Percentiles rank a stretch among this genome's conserved stretches.
These are phyloP conservation scores for Euplagia quadripunctaria DNA, from an alignment of 2,888 invertebrate genomes.

Conservation along the genomic window DNA sequence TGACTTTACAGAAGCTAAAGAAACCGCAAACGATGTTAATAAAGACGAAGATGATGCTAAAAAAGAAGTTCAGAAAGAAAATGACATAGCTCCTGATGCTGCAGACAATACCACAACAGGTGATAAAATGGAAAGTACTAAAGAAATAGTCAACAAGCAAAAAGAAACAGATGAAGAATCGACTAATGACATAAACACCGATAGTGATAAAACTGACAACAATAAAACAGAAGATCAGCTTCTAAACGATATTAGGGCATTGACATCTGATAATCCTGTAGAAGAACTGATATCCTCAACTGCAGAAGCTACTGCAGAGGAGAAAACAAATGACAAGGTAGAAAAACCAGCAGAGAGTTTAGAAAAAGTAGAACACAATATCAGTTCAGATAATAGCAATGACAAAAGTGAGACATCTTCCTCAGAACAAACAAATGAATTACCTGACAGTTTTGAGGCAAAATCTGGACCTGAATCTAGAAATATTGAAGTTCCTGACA, in stretches of 20 bases:
- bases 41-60: neutral
- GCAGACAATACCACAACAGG: slow-evolving; percentile 5
- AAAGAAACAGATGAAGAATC: neutral
- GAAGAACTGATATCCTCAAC: neutral
- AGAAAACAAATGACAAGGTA: slow-evolving; percentile 13
- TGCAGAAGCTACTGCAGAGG: neutral
- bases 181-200: slow-evolving; percentile 4
- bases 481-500: slow-evolving; percentile 32
- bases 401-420: slow-evolving; percentile 6
- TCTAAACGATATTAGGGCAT: slow-evolving; percentile 24
- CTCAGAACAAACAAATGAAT: slow-evolving; percentile 6
- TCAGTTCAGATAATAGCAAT: neutral
- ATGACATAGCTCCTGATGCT: neutral
- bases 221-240: slow-evolving; percentile 33
- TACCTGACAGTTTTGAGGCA: neutral
- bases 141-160: neutral
- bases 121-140: slow-evolving; percentile 8
- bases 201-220: slow-evolving; percentile 12
- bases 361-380: neutral
- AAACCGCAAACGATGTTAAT: slow-evolving; percentile 2
- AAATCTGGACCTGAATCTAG: slow-evolving; percentile 3
- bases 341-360: slow-evolving; percentile 8
- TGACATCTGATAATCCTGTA: slow-evolving; percentile 24
- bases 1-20: neutral
- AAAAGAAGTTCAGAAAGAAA: slow-evolving; percentile 8